Evolutionary conservation across 2,888 invertebrate species (phyloP).

Genomic region (Pegoplata infirma): DNA sequence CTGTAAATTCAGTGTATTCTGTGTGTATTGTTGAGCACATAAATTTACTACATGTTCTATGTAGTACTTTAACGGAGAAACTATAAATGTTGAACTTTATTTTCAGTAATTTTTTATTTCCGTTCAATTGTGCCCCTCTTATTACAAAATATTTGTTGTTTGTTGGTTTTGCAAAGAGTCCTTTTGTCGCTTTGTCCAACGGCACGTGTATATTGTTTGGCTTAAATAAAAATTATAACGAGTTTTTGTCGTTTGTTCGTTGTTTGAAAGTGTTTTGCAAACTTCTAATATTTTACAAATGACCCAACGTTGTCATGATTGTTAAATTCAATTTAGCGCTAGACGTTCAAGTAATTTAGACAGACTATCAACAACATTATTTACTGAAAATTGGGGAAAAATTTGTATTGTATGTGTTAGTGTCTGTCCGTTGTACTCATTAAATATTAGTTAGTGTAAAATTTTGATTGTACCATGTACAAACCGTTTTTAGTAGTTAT

Average conservation of each 20-base stretch:
- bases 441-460: constrained; percentile 3
- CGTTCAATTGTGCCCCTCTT: constrained; percentile 71
- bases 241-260: constrained; percentile 42
- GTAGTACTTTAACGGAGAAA: constrained; percentile 68
- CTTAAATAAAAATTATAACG: constrained; percentile 47
- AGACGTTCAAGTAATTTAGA: constrained; percentile 46
- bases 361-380: no score
- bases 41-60: constrained; percentile 27
- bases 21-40: neutral
- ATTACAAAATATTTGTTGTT: neutral
- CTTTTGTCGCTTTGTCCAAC: neutral
- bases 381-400: constrained; percentile 47
- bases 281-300: constrained; percentile 61
- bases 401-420: constrained; percentile 21
- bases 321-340: constrained; percentile 46
- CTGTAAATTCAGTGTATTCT: neutral
- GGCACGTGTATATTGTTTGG: constrained; percentile 45
- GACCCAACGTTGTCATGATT: constrained; percentile 26
- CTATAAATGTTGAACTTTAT: constrained; percentile 68
- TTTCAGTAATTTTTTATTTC: constrained; percentile 75
- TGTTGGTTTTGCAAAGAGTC: no score
- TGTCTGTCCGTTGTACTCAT: neutral
- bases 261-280: no score
- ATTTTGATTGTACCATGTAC: constrained; percentile 16
- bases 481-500: constrained; percentile 33